Evolutionary conservation across 2,888 invertebrate genomes (phyloP).

Genomic region (Branchellion lobata): DNA sequence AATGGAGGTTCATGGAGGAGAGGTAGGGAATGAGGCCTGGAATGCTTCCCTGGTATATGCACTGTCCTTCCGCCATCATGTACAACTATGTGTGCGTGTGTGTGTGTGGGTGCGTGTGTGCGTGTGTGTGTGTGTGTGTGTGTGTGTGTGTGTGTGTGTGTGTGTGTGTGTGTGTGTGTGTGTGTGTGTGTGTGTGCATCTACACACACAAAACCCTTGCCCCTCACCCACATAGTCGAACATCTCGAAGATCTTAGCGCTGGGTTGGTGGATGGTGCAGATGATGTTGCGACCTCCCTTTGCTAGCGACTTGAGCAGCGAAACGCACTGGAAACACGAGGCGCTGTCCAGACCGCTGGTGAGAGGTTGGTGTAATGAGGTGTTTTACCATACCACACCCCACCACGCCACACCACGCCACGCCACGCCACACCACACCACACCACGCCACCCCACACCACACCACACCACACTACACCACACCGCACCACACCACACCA

Average conservation of each 20-base stretch:
- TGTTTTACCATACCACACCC: no score
- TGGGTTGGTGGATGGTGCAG: conserved; percentile 88
- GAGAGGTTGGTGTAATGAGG: not conserved
- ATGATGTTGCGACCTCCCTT: conserved; percentile 82
- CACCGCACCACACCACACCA: no score
- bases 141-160: conserved; percentile 1
- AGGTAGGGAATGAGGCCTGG: conserved; percentile 82
- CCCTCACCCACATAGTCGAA: conserved; percentile 77
- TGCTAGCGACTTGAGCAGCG: conserved; percentile 77
- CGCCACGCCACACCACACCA: no score
- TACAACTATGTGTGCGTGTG: no score
- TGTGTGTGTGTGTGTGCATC: not conserved
- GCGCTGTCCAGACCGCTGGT: conserved; percentile 82
- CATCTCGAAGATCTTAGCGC: conserved; percentile 80
- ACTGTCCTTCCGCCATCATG: conserved; percentile 77
- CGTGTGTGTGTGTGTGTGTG: conserved; percentile 1
- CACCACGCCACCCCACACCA: no score
- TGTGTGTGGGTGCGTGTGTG: no score
- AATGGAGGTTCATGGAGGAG: conserved; percentile 76
- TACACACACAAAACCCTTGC: not conserved
- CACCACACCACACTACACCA: no score
- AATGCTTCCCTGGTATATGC: conserved; percentile 90
- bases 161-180: not conserved
- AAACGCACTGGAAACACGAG: conserved; percentile 80
- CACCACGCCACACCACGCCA: no score